Evolutionary conservation across 2,113 vertebrate genomes (phyloP).

Genomic region (Beaufortia kweichowensis): DNA sequence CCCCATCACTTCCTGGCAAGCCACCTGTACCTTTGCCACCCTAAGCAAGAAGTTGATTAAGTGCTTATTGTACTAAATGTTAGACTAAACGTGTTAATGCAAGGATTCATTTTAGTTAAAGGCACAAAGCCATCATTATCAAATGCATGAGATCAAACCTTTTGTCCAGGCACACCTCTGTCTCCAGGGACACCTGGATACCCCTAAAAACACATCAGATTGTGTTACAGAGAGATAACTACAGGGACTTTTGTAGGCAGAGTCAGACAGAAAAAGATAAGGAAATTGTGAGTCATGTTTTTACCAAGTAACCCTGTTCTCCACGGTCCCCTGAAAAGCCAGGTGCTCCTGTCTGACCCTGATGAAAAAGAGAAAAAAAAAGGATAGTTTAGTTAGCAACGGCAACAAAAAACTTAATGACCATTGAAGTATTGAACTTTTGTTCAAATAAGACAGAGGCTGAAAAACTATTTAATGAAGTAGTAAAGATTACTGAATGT

Average conservation of each 20-base stretch:
- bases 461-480: too few relatives aligned
- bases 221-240: background rate
- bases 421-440: background rate
- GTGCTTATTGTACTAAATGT: background rate
- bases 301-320: conserved; percentile 70
- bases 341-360: conserved; percentile 73
- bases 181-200: conserved; percentile 64
- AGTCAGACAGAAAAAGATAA: background rate
- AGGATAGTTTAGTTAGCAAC: background rate
- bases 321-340: conserved; percentile 71
- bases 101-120: background rate
- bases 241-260: background rate
- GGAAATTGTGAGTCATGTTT: background rate
- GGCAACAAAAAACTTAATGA: background rate
- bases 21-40: conserved; percentile 56
- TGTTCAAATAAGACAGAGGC: too few relatives aligned
- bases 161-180: conserved; percentile 53
- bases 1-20: conserved; percentile 66
- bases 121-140: background rate
- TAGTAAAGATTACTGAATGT: background rate
- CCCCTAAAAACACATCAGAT: conserved; percentile 61
- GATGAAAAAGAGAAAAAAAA: conserved; percentile 29
- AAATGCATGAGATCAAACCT: conserved; percentile 55
- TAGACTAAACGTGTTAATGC: background rate
- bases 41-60: conserved; percentile 48